Evolutionary conservation across 2,888 invertebrate species (phyloP).

Genomic region (Acheta domesticus): DNA sequence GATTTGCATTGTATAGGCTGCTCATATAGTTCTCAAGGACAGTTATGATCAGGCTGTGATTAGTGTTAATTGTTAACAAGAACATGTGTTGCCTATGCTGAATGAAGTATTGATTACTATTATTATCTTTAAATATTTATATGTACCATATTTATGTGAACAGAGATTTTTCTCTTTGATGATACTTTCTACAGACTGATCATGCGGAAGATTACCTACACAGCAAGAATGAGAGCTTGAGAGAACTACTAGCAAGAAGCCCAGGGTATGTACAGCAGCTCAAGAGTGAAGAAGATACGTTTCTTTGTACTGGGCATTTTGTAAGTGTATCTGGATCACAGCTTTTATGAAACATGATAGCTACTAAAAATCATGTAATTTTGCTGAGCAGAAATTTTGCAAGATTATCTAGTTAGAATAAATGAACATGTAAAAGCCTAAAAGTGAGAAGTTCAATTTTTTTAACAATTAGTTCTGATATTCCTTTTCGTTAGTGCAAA

Average conservation of each 20-base stretch:
- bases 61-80: constrained; percentile 8
- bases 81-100: neutral
- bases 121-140: neutral
- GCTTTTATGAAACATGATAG: too few relatives aligned
- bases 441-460: too few relatives aligned
- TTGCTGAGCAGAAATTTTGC: too few relatives aligned
- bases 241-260: constrained; percentile 2
- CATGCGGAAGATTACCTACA: neutral
- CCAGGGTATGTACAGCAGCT: neutral
- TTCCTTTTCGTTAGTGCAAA: too few relatives aligned
- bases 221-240: neutral
- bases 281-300: too few relatives aligned
- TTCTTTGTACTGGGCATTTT: too few relatives aligned
- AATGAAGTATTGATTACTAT: neutral
- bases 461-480: too few relatives aligned
- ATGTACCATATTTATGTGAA: neutral
- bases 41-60: constrained; percentile 10
- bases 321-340: too few relatives aligned
- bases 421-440: too few relatives aligned
- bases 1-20: neutral
- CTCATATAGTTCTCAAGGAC: constrained; percentile 6
- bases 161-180: neutral
- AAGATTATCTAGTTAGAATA: too few relatives aligned
- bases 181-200: neutral
- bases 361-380: too few relatives aligned